phyloP scores from a whole-genome alignment of 2,797 vertebrate genomes.

The Acrossocheilus wenchowensis region DNA sequence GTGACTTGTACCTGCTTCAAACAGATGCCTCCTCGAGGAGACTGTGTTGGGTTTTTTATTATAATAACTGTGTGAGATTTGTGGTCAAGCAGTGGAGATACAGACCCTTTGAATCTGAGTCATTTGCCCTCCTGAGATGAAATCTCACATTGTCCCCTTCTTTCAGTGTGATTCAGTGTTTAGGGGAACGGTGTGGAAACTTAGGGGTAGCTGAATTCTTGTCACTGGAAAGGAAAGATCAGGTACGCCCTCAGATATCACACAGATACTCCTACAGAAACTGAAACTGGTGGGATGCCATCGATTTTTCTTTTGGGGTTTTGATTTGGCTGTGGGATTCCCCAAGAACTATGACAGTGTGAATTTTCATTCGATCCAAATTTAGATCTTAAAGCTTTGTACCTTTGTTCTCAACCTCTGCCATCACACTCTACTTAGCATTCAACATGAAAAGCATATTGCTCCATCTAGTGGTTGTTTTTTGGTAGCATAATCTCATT shows the following conservation, averaged over 20 bases:
- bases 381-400: background rate
- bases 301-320: background rate
- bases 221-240: slow-evolving; percentile 52
- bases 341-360: slow-evolving; percentile 36
- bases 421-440: too few relatives aligned
- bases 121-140: background rate
- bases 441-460: background rate
- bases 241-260: slow-evolving; percentile 28
- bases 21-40: background rate
- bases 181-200: slow-evolving; percentile 36
- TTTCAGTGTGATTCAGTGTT: slow-evolving; percentile 34
- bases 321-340: slow-evolving; percentile 43
- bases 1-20: background rate
- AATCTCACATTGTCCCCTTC: background rate
- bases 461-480: slow-evolving; percentile 26
- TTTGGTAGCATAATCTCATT: background rate
- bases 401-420: background rate
- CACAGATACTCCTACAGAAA: slow-evolving; percentile 25
- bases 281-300: slow-evolving; percentile 28
- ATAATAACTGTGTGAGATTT: background rate
- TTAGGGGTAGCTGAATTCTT: slow-evolving; percentile 27
- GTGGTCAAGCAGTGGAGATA: background rate
- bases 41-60: background rate
- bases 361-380: background rate
- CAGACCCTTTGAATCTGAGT: slow-evolving; percentile 1